These are phyloP conservation scores for Nothura maculosa DNA, from an alignment of 2,797 vertebrate genomes.

Conservation along the genomic window DNA sequence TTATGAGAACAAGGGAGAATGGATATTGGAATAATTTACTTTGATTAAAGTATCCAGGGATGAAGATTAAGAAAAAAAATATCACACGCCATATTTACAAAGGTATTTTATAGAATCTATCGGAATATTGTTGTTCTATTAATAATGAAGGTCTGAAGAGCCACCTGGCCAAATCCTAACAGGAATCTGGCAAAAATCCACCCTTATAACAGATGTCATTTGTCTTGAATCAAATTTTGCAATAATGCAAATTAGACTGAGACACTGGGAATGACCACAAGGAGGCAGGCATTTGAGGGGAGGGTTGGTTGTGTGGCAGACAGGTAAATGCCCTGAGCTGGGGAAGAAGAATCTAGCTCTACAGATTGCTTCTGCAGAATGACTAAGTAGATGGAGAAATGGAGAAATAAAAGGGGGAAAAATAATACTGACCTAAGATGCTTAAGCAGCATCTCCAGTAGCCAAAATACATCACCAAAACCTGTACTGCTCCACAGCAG, in stretches of 20 bases:
- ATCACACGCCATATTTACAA: neutral
- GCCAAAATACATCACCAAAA: neutral
- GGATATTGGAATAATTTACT: neutral
- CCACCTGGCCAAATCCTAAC: neutral
- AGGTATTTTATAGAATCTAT: neutral
- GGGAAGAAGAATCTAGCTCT: too few relatives aligned
- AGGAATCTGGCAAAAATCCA: neutral
- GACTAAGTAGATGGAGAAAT: too few relatives aligned
- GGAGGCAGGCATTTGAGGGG: too few relatives aligned
- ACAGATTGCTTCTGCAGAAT: too few relatives aligned
- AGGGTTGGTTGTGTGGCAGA: too few relatives aligned
- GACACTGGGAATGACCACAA: accelerated
- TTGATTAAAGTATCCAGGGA: accelerated
- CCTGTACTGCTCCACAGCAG: neutral
- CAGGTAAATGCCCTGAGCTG: too few relatives aligned
- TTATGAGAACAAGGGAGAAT: neutral
- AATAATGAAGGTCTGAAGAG: neutral
- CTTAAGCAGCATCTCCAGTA: neutral
- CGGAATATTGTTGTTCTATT: neutral
- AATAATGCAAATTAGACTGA: neutral
- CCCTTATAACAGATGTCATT: neutral
- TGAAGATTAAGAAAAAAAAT: neutral
- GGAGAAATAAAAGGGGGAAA: neutral
- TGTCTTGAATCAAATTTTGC: neutral
- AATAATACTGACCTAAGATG: neutral